phyloP scores from a whole-genome alignment of 2,113 vertebrate species.

The Nymphicus hollandicus region DNA sequence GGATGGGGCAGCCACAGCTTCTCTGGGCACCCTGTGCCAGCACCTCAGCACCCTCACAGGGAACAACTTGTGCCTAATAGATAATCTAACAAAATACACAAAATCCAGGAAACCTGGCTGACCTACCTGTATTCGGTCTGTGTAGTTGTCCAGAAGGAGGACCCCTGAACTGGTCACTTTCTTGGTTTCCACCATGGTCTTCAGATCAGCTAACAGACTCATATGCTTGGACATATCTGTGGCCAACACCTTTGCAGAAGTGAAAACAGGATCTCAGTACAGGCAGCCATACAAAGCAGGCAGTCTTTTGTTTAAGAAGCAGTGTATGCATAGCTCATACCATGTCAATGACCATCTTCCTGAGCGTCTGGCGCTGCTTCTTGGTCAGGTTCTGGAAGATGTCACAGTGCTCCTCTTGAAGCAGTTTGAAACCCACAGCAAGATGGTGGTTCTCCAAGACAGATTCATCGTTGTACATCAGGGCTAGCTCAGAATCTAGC shows the following conservation, averaged over 20 bases:
- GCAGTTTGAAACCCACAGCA: slow-evolving; percentile 94
- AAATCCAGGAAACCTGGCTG: fast-evolving
- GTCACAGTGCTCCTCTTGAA: slow-evolving; percentile 97
- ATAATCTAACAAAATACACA: background rate
- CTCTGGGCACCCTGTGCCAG: background rate
- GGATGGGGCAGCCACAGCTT: background rate
- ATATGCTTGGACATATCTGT: slow-evolving; percentile 99
- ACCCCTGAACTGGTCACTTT: slow-evolving; percentile 98
- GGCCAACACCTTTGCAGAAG: slow-evolving; percentile 84
- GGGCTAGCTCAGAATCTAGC: slow-evolving; percentile 93
- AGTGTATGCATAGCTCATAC: slow-evolving; percentile 61
- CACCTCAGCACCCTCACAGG: background rate
- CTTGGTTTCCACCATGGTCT: slow-evolving; percentile 99
- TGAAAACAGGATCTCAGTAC: background rate
- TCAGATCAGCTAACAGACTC: slow-evolving; percentile 93
- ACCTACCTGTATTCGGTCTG: slow-evolving; percentile 94
- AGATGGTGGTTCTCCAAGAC: slow-evolving; percentile 98
- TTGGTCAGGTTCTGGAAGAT: slow-evolving; percentile 98
- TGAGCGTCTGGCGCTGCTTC: slow-evolving; percentile 90
- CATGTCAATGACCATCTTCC: slow-evolving; percentile 99
- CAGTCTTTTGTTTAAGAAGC: background rate
- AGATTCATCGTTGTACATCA: slow-evolving; percentile 98
- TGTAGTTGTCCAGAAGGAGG: slow-evolving; percentile 95
- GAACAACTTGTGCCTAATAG: background rate
- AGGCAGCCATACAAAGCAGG: background rate